Evolutionary conservation across 2,888 invertebrate genomes (phyloP).

Genomic region (Keiferia lycopersicella): DNA sequence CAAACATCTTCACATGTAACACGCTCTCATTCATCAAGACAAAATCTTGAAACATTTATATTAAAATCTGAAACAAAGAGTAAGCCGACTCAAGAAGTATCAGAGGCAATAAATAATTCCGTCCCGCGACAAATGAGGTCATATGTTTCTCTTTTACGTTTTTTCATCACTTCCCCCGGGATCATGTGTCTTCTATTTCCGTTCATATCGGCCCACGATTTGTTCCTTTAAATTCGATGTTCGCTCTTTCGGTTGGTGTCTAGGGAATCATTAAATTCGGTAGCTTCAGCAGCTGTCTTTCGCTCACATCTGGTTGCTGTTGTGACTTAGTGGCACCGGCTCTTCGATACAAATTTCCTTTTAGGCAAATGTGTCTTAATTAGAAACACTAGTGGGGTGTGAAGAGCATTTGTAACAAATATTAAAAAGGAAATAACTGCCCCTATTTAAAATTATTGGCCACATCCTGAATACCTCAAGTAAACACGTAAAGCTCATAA

Average conservation of each 20-base stretch:
- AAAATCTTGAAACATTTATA: conserved; percentile 44
- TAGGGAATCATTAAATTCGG: conserved; percentile 73
- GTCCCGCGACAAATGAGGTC: conserved; percentile 79
- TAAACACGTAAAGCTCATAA: no score
- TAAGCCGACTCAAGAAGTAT: conserved; percentile 67
- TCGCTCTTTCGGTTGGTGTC: conserved; percentile 77
- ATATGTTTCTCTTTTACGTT: conserved; percentile 79
- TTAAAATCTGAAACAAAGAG: conserved; percentile 72
- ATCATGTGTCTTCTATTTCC: conserved; percentile 81
- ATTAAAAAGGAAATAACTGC: not conserved
- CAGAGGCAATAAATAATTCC: conserved; percentile 79
- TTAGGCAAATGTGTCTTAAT: conserved; percentile 38
- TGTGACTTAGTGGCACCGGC: conserved; percentile 41
- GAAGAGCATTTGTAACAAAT: conserved; percentile 14
- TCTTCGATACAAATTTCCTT: conserved; percentile 40
- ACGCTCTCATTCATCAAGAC: not conserved
- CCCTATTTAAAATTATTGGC: not conserved
- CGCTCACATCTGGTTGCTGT: conserved; percentile 65
- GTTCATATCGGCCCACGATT: conserved; percentile 76
- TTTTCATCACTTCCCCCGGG: conserved; percentile 77
- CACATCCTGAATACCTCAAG: not conserved
- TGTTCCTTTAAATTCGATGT: conserved; percentile 78
- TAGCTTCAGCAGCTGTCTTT: conserved; percentile 66
- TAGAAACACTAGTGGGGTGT: conserved; percentile 25
- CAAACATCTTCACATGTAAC: not conserved